Conservation (phyloP, 1,140 invertebrate species). For the Drosophila sp. region DNA sequence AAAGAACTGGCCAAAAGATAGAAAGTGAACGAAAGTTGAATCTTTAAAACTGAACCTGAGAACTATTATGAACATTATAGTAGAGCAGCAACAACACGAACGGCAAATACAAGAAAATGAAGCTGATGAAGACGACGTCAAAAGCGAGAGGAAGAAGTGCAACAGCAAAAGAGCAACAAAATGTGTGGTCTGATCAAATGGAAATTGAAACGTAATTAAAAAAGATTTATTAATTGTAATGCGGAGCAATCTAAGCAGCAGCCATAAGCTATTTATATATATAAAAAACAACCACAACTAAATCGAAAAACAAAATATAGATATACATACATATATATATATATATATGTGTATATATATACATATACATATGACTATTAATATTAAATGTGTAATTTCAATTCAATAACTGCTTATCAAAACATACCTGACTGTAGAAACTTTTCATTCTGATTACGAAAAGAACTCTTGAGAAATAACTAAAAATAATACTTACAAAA, state of each 20-base stretch:
- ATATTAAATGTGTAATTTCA: conserved; percentile 69
- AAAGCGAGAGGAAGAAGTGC: background rate
- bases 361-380: conserved; percentile 64
- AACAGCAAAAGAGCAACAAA: conserved; percentile 2
- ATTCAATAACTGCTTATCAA: conserved; percentile 79
- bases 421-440: conserved; percentile 79
- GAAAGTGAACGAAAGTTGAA: conserved; percentile 7
- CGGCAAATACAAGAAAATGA: background rate
- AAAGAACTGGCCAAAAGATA: conserved; percentile 39
- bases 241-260: conserved; percentile 63
- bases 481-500: conserved; percentile 14
- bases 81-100: conserved; percentile 6
- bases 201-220: conserved; percentile 56
- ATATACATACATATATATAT: background rate
- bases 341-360: conserved; percentile 24
- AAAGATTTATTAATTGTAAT: conserved; percentile 63
- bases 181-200: conserved; percentile 54
- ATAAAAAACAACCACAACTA: conserved; percentile 9
- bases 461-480: conserved; percentile 50
- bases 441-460: conserved; percentile 67
- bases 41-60: conserved; percentile 23
- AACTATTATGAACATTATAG: conserved; percentile 38
- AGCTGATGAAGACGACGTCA: background rate
- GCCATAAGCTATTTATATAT: conserved; percentile 57
- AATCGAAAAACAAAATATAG: conserved; percentile 42